Base-by-base conservation (phyloP, 1,140 invertebrate species). In the Drosophila asahinai region DNA sequence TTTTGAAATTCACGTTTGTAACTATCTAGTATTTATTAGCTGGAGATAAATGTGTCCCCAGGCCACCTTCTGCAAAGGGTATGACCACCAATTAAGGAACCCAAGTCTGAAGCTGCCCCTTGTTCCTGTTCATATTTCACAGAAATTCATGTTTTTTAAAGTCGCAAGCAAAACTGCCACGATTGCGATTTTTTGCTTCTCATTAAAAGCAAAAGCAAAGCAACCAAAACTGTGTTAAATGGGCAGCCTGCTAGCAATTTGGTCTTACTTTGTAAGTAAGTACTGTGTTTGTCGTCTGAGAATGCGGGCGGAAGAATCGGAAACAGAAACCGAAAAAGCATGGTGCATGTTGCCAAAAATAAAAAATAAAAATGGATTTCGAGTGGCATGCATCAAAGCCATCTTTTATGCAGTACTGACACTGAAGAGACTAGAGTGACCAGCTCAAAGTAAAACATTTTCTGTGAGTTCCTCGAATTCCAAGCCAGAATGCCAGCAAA, bases 61-160 rank as follows among this genome's bases (percentile, higher is more conserved):
- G 30, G 7, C 30, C 36, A 62, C 19, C 14, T 27, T n/a, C 1
- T 9, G 11, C 33, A 61, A 38, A 27, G n/a, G 3, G n/a, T 48
- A 6, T 38, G 27, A 9, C 17, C 17, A 11, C 14, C 14, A 19
- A n/a, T 36, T 33, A 36, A n/a, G 30, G 30, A 27, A 30, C 30
- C 42, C 38, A 59, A 55, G 48, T 52, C 19, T 15, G 47, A 19
- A 38, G 15, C 12, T 62, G 45, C 33, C 36, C 36, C 12, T 7
- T 27, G 60, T 49, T 63, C n/a, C 22, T 30, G 36, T 14, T 48
- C 43, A 12, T 62, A 30, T 11, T 67, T 54, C 36, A 68, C 68
- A 59, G 80, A 82, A 82, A 81, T 77, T 77, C 55, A 71, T 83
- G 77, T 71, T 76, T 22, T 74, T 64, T 54, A 55, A 25, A 55